Conservation (phyloP, 2,888 invertebrate genomes). For the Eremobia ochroleuca region DNA sequence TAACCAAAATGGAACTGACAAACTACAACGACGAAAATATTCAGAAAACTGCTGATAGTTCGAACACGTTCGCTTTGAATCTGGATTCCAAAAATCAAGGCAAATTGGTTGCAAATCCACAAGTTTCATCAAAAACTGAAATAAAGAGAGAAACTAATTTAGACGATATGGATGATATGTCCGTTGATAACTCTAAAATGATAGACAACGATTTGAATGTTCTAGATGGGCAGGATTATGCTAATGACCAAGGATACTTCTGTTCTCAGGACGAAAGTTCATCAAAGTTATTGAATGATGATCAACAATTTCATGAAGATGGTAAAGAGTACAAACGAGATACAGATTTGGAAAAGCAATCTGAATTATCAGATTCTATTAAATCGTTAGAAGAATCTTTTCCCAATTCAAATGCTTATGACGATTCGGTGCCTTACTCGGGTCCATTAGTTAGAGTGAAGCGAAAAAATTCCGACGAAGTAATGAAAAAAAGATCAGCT, state of each 20-base stretch:
- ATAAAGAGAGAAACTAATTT: conserved; percentile 83
- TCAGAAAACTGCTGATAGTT: conserved; percentile 67
- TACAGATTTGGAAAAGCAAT: conserved; percentile 67
- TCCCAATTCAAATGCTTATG: conserved; percentile 78
- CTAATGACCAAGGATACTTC: conserved; percentile 72
- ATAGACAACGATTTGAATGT: conserved; percentile 69
- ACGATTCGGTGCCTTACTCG: conserved; percentile 74
- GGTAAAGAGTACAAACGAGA: conserved; percentile 79
- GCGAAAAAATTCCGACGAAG: conserved; percentile 77
- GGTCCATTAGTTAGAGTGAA: conserved; percentile 86
- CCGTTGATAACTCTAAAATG: conserved; percentile 69
- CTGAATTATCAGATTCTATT: conserved; percentile 76
- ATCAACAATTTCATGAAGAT: conserved; percentile 70
- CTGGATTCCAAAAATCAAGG: conserved; percentile 68
- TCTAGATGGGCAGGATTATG: conserved; percentile 68
- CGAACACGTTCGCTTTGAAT: conserved; percentile 60
- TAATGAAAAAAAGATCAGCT: conserved; percentile 79
- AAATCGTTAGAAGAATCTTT: conserved; percentile 87
- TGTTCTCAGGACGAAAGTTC: conserved; percentile 75
- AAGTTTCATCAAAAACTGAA: conserved; percentile 75
- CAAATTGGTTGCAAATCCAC: conserved; percentile 65
- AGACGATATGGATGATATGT: conserved; percentile 67
- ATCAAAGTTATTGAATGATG: conserved; percentile 75
- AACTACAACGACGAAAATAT: conserved; percentile 60
- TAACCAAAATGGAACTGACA: conserved; percentile 72